Evolutionary conservation across 1,140 invertebrate species (phyloP).

Genomic region (Homalodisca vitripennis): DNA sequence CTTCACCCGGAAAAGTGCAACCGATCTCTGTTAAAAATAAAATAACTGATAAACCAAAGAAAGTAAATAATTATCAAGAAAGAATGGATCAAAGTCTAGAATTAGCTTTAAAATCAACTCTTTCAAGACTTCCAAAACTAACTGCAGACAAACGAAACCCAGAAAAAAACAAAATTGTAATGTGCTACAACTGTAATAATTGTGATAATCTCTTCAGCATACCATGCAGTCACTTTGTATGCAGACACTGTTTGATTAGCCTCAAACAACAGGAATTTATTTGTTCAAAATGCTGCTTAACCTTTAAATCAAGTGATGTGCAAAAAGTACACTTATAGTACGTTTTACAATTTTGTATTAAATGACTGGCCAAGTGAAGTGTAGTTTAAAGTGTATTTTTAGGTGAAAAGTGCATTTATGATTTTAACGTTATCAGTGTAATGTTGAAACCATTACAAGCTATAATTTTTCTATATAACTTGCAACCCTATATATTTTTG

Average conservation of each 20-base stretch:
- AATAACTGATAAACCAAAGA: too few relatives aligned
- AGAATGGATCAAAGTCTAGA: constrained; percentile 35
- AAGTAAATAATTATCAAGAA: constrained; percentile 24
- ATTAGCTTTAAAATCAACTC: constrained; percentile 32
- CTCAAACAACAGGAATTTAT: constrained; percentile 1
- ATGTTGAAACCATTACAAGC: too few relatives aligned
- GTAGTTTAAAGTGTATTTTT: too few relatives aligned
- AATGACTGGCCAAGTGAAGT: too few relatives aligned
- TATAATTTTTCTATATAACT: too few relatives aligned
- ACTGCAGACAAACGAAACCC: constrained; percentile 23
- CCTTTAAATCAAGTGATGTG: constrained; percentile 27
- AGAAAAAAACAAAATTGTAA: neutral
- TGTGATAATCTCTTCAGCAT: constrained; percentile 48
- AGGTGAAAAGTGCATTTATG: too few relatives aligned
- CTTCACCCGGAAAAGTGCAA: too few relatives aligned
- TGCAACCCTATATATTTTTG: too few relatives aligned
- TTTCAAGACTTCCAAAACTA: constrained; percentile 42
- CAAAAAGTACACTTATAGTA: constrained; percentile 37
- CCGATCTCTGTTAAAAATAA: too few relatives aligned
- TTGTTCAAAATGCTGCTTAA: constrained; percentile 14
- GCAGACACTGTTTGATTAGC: constrained; percentile 41
- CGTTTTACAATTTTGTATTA: neutral
- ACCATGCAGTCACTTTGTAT: constrained; percentile 51
- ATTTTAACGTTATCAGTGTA: too few relatives aligned
- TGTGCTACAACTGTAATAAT: constrained; percentile 45